Evolutionary conservation across 2,113 vertebrate species (phyloP).

Genomic region (Australoheros scitulus): DNA sequence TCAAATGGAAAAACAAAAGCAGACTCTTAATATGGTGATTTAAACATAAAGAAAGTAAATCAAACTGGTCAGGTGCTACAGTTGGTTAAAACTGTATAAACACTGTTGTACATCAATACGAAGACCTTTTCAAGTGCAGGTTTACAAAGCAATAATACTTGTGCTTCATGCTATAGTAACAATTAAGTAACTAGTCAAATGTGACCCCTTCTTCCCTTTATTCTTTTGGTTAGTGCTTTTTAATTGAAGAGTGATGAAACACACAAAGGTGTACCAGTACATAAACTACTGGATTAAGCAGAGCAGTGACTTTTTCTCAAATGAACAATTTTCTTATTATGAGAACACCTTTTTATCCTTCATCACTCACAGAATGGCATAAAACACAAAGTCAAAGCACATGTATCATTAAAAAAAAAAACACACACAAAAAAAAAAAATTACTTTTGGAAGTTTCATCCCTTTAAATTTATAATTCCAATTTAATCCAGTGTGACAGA

Average conservation of each 20-base stretch:
- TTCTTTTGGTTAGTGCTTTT: not conserved
- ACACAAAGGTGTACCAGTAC: not conserved
- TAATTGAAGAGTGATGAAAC: not conserved
- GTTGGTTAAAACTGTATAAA: not conserved
- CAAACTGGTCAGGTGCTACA: not conserved
- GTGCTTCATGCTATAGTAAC: not conserved
- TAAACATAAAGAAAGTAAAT: not conserved
- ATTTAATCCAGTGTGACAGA: not conserved
- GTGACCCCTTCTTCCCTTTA: not conserved
- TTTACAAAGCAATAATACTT: not conserved
- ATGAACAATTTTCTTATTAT: not conserved
- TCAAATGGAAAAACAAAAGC: too few relatives aligned
- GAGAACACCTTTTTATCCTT: not conserved
- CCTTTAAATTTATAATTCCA: not conserved
- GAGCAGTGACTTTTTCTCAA: not conserved
- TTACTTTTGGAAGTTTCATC: not conserved
- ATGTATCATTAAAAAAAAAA: not conserved
- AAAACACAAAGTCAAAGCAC: not conserved
- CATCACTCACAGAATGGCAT: not conserved
- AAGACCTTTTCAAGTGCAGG: not conserved
- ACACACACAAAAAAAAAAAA: not conserved
- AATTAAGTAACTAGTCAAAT: not conserved
- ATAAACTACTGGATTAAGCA: not conserved
- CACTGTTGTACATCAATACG: not conserved
- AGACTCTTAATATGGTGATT: not conserved